Conservation (phyloP, 2,888 invertebrate species). For the Prosopocoilus inquinatus region DNA sequence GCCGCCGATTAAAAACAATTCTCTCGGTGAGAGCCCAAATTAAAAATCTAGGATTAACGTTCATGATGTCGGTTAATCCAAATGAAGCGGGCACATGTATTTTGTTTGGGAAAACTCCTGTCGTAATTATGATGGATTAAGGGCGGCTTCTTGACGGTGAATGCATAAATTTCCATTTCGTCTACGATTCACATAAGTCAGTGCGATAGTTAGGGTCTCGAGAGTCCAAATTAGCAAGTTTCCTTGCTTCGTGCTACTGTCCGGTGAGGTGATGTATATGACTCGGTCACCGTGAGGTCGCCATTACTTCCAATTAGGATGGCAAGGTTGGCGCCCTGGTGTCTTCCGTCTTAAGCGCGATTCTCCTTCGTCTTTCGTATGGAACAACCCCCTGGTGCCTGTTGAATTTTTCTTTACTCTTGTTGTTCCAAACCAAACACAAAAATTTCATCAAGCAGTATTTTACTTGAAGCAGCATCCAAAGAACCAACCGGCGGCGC, state of each 20-base stretch:
- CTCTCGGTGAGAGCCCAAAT: no score
- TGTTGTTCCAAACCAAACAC: no score
- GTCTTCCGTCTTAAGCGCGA: slow-evolving; percentile 11
- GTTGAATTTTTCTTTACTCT: no score
- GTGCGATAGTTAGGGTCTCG: slow-evolving; percentile 32
- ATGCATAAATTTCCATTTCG: slow-evolving; percentile 4
- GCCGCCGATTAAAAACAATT: no score
- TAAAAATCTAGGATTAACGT: no score
- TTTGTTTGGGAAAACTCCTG: no score
- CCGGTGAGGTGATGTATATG: slow-evolving; percentile 41
- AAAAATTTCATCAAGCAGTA: no score
- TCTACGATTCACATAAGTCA: slow-evolving; percentile 22
- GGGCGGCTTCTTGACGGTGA: background rate
- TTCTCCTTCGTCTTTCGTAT: background rate
- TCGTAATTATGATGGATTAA: no score
- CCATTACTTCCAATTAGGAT: slow-evolving; percentile 47
- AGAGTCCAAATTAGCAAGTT: slow-evolving; percentile 47
- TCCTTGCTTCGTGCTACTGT: slow-evolving; percentile 35
- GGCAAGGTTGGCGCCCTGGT: slow-evolving; percentile 40
- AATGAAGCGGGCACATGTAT: no score
- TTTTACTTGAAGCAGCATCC: no score
- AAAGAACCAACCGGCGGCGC: no score
- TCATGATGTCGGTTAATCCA: no score
- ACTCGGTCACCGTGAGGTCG: slow-evolving; percentile 41
- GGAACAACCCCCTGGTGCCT: background rate